These are phyloP conservation scores for Scaptomyza tumidula DNA, from an alignment of 2,888 invertebrate species.

Conservation along the genomic window DNA sequence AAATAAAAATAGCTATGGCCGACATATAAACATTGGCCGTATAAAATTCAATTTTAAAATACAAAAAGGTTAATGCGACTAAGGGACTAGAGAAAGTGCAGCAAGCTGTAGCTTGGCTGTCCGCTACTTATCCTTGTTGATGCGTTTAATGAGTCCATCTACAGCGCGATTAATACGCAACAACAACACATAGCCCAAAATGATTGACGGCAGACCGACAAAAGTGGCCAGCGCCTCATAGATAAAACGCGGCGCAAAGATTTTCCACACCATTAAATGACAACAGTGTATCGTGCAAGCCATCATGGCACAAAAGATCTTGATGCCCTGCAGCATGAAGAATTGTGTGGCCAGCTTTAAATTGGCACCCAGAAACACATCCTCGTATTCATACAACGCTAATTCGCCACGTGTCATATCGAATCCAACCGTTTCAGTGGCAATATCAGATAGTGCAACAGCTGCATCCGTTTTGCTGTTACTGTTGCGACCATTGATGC, in stretches of 20 bases:
- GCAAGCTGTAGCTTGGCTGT: background rate
- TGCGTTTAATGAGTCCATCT: slow-evolving; percentile 85
- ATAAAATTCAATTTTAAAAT: slow-evolving; percentile 38
- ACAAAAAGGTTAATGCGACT: slow-evolving; percentile 20
- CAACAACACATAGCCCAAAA: slow-evolving; percentile 87
- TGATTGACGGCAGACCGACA: slow-evolving; percentile 87
- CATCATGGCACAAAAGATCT: slow-evolving; percentile 92
- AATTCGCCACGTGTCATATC: slow-evolving; percentile 88
- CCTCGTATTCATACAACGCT: slow-evolving; percentile 87
- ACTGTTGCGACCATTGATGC: slow-evolving; percentile 62
- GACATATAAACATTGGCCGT: slow-evolving; percentile 32
- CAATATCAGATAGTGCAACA: slow-evolving; percentile 63
- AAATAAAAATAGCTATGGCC: slow-evolving; percentile 44
- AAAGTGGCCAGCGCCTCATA: slow-evolving; percentile 92
- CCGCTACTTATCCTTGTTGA: slow-evolving; percentile 82
- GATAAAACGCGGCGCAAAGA: slow-evolving; percentile 98
- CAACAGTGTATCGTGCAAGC: slow-evolving; percentile 95
- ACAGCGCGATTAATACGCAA: slow-evolving; percentile 87
- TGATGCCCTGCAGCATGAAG: slow-evolving; percentile 87
- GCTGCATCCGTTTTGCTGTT: slow-evolving; percentile 38
- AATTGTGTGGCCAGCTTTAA: slow-evolving; percentile 87
- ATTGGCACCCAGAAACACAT: slow-evolving; percentile 85
- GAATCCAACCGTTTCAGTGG: slow-evolving; percentile 81
- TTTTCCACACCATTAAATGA: slow-evolving; percentile 99
- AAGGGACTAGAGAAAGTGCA: slow-evolving; percentile 24